Conservation (phyloP, 2,113 vertebrate genomes). For the Oostethus manadensis region DNA sequence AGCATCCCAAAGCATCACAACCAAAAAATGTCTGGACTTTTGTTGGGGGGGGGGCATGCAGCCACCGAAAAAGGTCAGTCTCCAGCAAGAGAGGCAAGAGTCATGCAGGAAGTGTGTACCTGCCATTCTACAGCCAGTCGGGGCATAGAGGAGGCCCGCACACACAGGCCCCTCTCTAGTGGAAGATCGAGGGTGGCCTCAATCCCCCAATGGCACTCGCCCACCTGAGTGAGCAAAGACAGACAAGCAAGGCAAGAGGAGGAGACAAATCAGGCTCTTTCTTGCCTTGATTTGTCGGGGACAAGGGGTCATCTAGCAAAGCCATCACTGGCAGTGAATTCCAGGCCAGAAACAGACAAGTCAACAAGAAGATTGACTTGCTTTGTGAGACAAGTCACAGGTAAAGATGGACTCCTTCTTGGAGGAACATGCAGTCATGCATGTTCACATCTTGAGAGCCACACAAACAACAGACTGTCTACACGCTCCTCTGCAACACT, state of each 20-base stretch:
- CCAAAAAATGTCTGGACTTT: constrained; percentile 16
- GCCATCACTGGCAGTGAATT: constrained; percentile 47
- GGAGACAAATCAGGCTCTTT: constrained; percentile 43
- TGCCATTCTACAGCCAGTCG: constrained; percentile 89
- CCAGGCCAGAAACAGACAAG: constrained; percentile 40
- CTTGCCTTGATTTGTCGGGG: constrained; percentile 13
- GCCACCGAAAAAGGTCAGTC: constrained; percentile 17
- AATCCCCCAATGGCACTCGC: constrained; percentile 56
- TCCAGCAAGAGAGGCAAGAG: constrained; percentile 25
- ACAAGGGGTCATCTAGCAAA: constrained; percentile 23
- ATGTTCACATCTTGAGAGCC: constrained; percentile 25
- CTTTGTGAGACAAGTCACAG: constrained; percentile 16
- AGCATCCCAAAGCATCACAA: constrained; percentile 21
- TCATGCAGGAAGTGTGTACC: constrained; percentile 70
- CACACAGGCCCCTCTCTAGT: constrained; percentile 57
- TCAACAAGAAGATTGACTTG: constrained; percentile 30
- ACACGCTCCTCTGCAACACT: constrained; percentile 28
- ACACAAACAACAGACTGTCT: constrained; percentile 44
- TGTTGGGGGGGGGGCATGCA: constrained; percentile 52
- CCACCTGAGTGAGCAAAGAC: constrained; percentile 66
- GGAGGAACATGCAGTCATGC: constrained; percentile 45
- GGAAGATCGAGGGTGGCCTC: constrained; percentile 58
- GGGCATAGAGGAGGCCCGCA: constrained; percentile 90
- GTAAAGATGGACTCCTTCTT: constrained; percentile 25
- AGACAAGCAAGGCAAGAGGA: constrained; percentile 53